Base-by-base conservation (phyloP, 2,113 vertebrate genomes). In the Tychaedon coryphoeus region DNA sequence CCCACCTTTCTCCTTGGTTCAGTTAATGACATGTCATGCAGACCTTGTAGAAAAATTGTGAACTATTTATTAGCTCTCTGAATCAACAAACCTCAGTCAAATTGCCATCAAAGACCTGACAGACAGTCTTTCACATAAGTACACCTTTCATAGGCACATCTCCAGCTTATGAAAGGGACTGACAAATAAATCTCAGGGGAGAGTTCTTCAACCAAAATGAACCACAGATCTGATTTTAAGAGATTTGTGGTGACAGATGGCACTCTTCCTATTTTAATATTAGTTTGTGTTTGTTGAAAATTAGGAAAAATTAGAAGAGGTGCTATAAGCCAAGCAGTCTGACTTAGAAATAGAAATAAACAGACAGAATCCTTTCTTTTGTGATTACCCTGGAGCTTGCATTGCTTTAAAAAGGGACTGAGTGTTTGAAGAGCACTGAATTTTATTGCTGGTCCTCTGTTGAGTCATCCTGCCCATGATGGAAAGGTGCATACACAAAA, bases 1-100 rank as follows among this genome's bases (percentile, higher is more conserved):
- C 12, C 58, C 83, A 51, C 64, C 58, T 60, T 80, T 43, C 86
- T 86, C 23, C 76, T 65, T 28, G 26, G 78, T 33, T 79, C 10
- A 3, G 60, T 50, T 86, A 71, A 86, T 61, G 64, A 40, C 47
- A 58, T 78, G 67, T 66, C 75, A 88, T 8, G n/a, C 72, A 62
- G 72, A 88, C 74, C 72, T 31, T 45, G n/a, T 23, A 50, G 26
- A 70, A 62, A 43, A 77, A 77, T 47, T 76, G 17, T 51, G 64
- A 93, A 43, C 83, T 84, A 60, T 78, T 92, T 83, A 86, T 94
- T 84, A 80, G 45, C 56, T 74, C 67, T 58, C 42, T 62, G 86
- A 80, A 80, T 79, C 95, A 94, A 86, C 76, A 96, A 92, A 88
- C 72, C 88, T 82, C 78, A 78, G 38, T 75, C 69, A 74, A 70